These are phyloP conservation scores for Cynocephalus volans DNA, from an alignment of 2,113 vertebrate genomes.

Conservation along the genomic window DNA sequence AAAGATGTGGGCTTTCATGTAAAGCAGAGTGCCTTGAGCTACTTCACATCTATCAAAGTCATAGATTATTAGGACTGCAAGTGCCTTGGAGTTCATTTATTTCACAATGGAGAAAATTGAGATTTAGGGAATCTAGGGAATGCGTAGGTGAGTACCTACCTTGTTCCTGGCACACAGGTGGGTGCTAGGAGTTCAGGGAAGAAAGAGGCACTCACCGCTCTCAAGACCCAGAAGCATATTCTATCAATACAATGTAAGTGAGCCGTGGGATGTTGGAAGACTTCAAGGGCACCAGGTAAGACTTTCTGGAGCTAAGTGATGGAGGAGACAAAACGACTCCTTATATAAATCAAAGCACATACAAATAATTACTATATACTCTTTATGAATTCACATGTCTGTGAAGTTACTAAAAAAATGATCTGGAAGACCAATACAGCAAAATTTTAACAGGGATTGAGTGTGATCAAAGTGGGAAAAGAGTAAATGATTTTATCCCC, in stretches of 20 bases:
- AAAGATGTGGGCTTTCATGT: not conserved
- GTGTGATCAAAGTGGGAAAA: not conserved
- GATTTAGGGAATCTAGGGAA: not conserved
- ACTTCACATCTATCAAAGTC: not conserved
- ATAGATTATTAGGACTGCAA: not conserved
- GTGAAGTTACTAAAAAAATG: not conserved
- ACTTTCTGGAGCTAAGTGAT: not conserved
- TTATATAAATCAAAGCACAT: not conserved
- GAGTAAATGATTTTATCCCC: not conserved
- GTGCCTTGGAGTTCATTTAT: not conserved
- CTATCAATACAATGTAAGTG: fast-evolving
- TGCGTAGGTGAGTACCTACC: fast-evolving
- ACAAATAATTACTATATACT: not conserved
- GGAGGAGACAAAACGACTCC: not conserved
- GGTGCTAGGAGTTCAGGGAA: not conserved
- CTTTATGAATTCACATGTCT: not conserved
- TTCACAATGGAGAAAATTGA: not conserved
- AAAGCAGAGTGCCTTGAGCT: not conserved
- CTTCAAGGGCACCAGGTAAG: not conserved
- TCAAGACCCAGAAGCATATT: not conserved
- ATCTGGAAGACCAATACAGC: not conserved
- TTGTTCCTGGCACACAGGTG: not conserved
- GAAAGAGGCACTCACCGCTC: not conserved
- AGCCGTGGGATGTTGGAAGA: not conserved
- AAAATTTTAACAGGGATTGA: not conserved